Conservation (phyloP, 1,140 invertebrate species). For the Philopotamus ludificatus region DNA sequence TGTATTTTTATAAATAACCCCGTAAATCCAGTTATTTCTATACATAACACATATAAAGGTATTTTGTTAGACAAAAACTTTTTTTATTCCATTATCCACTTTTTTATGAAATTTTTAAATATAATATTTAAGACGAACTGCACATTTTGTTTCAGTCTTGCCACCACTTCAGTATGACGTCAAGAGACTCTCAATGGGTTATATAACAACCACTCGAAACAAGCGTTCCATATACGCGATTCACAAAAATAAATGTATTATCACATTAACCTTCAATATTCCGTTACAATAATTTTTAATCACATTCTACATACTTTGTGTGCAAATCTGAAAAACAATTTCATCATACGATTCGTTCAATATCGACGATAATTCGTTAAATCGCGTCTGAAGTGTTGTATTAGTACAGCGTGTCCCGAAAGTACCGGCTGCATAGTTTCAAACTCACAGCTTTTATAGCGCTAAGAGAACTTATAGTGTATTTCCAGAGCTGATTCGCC, state of each 20-base stretch:
- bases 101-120: too few species aligned
- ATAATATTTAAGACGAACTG: too few species aligned
- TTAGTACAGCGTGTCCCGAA: constrained; percentile 1
- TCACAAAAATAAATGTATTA: constrained; percentile 1
- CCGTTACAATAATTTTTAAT: neutral
- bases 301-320: neutral
- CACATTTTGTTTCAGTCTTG: neutral
- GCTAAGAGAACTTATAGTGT: neutral
- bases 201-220: neutral
- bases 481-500: constrained; percentile 1
- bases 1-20: constrained; percentile 10
- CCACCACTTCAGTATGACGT: constrained; percentile 4
- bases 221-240: neutral
- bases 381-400: constrained; percentile 6
- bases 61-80: too few species aligned
- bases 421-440: constrained; percentile 9
- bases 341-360: neutral
- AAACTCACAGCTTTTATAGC: constrained; percentile 10
- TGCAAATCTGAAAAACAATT: constrained; percentile 1
- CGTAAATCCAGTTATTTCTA: too few species aligned
- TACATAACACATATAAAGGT: neutral
- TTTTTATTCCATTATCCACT: neutral
- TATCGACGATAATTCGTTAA: constrained; percentile 6
- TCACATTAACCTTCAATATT: neutral
- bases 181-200: neutral